Evolutionary conservation across 64 coral and sea anemone genomes (phyloP).

Genomic region (Orbicella faveolata): DNA sequence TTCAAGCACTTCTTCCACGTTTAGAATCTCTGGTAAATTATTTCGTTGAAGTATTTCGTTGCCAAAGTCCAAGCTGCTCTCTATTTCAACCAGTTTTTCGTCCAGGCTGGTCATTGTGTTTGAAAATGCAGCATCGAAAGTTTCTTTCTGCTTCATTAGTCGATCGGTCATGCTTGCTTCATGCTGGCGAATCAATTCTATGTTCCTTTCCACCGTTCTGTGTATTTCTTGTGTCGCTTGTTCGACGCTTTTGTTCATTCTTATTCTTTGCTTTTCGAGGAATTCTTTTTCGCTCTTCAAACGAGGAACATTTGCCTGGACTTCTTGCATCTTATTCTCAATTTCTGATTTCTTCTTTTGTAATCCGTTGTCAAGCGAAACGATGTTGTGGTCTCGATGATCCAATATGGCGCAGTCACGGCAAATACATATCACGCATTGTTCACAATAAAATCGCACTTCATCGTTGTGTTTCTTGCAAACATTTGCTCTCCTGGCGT

Average conservation of each 20-base stretch:
- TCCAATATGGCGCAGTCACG: conserved; percentile 29
- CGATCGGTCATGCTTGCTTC: not conserved
- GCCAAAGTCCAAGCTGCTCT: not conserved
- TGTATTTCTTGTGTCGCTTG: not conserved
- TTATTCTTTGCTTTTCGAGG: not conserved
- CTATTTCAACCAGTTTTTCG: not conserved
- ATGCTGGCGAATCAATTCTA: not conserved
- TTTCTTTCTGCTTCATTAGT: not conserved
- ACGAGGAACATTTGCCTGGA: not conserved
- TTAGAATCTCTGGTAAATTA: not conserved
- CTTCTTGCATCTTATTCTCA: not conserved
- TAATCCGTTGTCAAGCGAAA: conserved; percentile 5
- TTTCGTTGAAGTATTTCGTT: not conserved
- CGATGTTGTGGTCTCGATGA: not conserved
- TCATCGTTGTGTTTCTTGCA: conserved; percentile 32
- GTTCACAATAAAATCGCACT: not conserved
- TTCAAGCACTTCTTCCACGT: not conserved
- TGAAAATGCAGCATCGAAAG: too few species aligned
- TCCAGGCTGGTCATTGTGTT: not conserved
- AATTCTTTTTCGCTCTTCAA: not conserved
- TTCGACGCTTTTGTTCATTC: not conserved
- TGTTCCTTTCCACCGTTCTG: not conserved
- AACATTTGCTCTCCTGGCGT: not conserved
- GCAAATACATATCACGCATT: too few species aligned
- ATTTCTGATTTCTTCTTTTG: not conserved